Evolutionary conservation across 2,113 vertebrate genomes (phyloP).

Genomic region (Oceanodroma tethys): DNA sequence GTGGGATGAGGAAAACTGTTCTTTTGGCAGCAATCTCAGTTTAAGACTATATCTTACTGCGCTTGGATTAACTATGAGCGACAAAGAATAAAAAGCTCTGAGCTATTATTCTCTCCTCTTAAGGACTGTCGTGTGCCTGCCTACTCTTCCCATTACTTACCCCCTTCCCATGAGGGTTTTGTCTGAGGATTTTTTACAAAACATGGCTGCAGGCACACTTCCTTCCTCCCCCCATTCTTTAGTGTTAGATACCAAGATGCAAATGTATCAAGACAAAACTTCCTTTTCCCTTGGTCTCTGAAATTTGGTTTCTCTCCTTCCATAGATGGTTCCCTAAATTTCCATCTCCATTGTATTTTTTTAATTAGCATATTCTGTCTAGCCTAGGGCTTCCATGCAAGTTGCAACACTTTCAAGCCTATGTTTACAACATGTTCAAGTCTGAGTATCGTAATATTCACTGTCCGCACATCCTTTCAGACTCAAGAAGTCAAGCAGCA

Average conservation of each 20-base stretch:
- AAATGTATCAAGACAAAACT: background rate
- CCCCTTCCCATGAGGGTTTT: background rate
- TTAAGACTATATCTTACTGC: background rate
- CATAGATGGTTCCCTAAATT: background rate
- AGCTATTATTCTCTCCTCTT: background rate
- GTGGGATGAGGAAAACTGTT: background rate
- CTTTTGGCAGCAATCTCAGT: background rate
- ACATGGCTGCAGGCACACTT: background rate
- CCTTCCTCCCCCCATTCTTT: background rate
- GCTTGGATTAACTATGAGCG: background rate
- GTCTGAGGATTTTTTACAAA: background rate
- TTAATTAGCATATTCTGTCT: background rate
- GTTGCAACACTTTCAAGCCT: constrained; percentile 5
- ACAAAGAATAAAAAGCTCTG: background rate
- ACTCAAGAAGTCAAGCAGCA: background rate
- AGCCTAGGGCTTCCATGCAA: constrained; percentile 13
- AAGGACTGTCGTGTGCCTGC: background rate
- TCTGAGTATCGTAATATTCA: background rate
- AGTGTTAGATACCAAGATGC: background rate
- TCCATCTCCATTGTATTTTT: background rate
- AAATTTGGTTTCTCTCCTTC: background rate
- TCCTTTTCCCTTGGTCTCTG: background rate
- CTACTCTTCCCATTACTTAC: background rate
- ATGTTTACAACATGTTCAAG: background rate
- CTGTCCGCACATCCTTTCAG: background rate